Base-by-base conservation (phyloP, 1,140 invertebrate species). In the Drosophila suzukii region DNA sequence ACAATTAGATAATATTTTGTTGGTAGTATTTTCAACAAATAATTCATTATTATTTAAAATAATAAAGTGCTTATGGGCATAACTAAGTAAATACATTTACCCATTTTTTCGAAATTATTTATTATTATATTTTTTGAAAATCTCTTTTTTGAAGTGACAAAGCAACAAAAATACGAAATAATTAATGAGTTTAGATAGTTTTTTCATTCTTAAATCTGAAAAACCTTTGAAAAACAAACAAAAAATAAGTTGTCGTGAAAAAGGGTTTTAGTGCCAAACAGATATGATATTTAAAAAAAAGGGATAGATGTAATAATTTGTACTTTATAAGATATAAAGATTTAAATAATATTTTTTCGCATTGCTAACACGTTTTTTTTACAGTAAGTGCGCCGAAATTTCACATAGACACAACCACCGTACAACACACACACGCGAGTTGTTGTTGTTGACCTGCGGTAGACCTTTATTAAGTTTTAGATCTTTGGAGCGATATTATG, bases 391-490 rank as follows among this genome's bases (percentile, higher is more conserved):
- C 11, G 60, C 55, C 27, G 54, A 43, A 63, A 44, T 39, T 47
- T 38, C 53, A 43, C 50, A n/a, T 20, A 46, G 4, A 20, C 15
- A 15, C 27, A 2, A n/a, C 7, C 32, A 43, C 61, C 17, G n/a
- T 15, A 68, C 58, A 53, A 53, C 12, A 70, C 20, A 68, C 41
- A 71, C 63, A 34, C 34, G 20, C 41, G 36, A 51, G 32, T 62
- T 74, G 55, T 68, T 77, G 49, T 90, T 89, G 85, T 90, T 85
- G 85, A 75, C 78, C 76, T 81, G 60, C 3, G 36, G 76, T 27
- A 27, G 3, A 3, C 65, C 76, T 76, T 59, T 65, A 63, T 20
- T 70, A 80, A 80, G 79, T 60, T 51, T 60, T 27, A 55, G 75
- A 78, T 79, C 61, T 80, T 73, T 17, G 4, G 67, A 46, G 15